phyloP scores from a whole-genome alignment of 2,888 invertebrate genomes.

The Melanostoma scalare region DNA sequence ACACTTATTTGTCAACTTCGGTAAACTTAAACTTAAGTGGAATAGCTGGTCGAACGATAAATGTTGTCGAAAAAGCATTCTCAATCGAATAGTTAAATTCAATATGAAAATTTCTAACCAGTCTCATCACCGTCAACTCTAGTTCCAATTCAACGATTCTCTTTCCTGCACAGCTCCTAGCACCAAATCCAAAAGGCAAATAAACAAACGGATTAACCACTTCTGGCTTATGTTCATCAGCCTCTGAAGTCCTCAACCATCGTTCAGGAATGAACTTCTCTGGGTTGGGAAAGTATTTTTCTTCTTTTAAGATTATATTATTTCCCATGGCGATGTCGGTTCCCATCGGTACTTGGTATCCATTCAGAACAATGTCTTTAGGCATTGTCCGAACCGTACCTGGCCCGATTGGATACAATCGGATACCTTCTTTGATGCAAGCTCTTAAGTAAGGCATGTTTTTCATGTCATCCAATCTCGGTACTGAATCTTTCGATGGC shows the following conservation, averaged over 20 bases:
- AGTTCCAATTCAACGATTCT: slow-evolving; percentile 88
- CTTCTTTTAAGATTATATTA: slow-evolving; percentile 85
- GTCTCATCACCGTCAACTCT: slow-evolving; percentile 79
- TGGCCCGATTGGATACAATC: slow-evolving; percentile 85
- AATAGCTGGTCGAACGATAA: slow-evolving; percentile 77
- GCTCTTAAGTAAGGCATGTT: slow-evolving; percentile 86
- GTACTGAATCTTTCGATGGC: slow-evolving; percentile 80
- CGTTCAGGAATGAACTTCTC: slow-evolving; percentile 87
- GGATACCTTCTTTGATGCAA: slow-evolving; percentile 88
- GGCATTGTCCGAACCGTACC: slow-evolving; percentile 84
- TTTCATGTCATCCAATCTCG: slow-evolving; percentile 82
- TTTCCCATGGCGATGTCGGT: slow-evolving; percentile 89
- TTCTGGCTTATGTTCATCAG: slow-evolving; percentile 32
- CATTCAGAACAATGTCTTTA: slow-evolving; percentile 84
- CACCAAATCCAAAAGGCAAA: slow-evolving; percentile 87
- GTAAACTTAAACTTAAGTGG: slow-evolving; percentile 78
- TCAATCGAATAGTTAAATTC: slow-evolving; percentile 75
- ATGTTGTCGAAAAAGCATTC: slow-evolving; percentile 72
- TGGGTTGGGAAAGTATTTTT: slow-evolving; percentile 85
- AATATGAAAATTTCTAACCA: slow-evolving; percentile 77
- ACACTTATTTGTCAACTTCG: slow-evolving; percentile 65
- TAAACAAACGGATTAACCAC: slow-evolving; percentile 73
- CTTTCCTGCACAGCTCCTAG: slow-evolving; percentile 86
- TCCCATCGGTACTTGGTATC: slow-evolving; percentile 85
- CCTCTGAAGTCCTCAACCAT: slow-evolving; percentile 83